Evolutionary conservation across 2,113 vertebrate genomes (phyloP).

Genomic region (Psittacus erithacus): DNA sequence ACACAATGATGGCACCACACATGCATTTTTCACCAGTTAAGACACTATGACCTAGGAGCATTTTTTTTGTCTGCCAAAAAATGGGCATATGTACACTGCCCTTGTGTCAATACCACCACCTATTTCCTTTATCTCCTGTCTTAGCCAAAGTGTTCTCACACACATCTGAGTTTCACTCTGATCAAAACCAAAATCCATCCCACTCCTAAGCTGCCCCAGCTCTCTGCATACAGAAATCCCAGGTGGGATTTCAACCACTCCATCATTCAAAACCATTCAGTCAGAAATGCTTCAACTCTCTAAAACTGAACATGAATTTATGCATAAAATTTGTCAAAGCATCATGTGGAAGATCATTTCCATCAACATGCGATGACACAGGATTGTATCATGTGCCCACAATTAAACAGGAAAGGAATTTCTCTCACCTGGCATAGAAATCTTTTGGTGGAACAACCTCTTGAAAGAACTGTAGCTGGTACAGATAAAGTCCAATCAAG

Average conservation of each 20-base stretch:
- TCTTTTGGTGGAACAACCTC: slow-evolving; percentile 86
- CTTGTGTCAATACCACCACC: not conserved
- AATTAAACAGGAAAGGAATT: not conserved
- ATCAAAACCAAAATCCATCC: not conserved
- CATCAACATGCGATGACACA: not conserved
- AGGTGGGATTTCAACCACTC: not conserved
- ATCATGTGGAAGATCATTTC: not conserved
- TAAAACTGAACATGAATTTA: not conserved
- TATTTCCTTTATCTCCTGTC: not conserved
- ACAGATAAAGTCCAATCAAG: slow-evolving; percentile 93
- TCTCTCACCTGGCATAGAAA: slow-evolving; percentile 87
- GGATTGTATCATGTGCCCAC: not conserved
- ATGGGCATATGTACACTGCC: accelerated
- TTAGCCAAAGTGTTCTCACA: not conserved
- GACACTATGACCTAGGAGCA: not conserved
- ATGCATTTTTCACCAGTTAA: not conserved
- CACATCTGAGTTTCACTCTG: not conserved
- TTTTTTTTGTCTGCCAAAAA: not conserved
- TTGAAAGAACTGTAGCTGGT: slow-evolving; percentile 98
- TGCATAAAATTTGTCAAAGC: not conserved
- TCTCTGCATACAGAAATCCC: not conserved
- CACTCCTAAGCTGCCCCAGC: not conserved
- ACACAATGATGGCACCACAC: not conserved
- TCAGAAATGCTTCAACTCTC: not conserved
- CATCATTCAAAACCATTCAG: not conserved